A percentile compares a stretch with the other conserved stretches of the same genome.
Conservation (phyloP, 2,888 invertebrate genomes). For the Megamerina dolium region DNA sequence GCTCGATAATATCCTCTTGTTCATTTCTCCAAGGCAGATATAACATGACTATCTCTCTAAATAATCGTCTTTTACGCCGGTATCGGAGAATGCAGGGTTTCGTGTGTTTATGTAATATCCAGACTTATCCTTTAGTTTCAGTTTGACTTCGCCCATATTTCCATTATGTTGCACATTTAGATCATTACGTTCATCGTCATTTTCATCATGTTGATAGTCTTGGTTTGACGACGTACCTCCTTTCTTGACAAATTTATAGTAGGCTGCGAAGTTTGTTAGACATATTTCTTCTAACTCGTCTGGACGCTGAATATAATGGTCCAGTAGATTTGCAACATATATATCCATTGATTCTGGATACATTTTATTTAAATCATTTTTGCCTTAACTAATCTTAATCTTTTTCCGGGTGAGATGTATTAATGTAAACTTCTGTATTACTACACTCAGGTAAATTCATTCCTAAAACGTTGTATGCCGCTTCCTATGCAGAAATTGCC, state of each 20-base stretch:
- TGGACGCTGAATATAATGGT: slow-evolving; percentile 12
- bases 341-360: slow-evolving; percentile 8
- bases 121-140: too few species aligned
- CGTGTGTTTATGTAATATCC: too few species aligned
- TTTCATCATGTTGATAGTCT: too few species aligned
- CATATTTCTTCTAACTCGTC: slow-evolving; percentile 3
- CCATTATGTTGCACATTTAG: too few species aligned
- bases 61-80: too few species aligned
- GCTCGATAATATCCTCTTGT: too few species aligned
- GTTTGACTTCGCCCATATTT: too few species aligned
- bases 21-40: too few species aligned
- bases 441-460: slow-evolving; percentile 9
- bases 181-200: too few species aligned
- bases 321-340: slow-evolving; percentile 8
- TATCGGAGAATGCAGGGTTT: too few species aligned
- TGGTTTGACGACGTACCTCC: too few species aligned
- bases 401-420: slow-evolving; percentile 5
- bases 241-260: slow-evolving; percentile 4
- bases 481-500: slow-evolving; percentile 13
- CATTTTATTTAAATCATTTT: slow-evolving; percentile 9
- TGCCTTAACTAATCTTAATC: slow-evolving; percentile 8
- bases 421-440: slow-evolving; percentile 9
- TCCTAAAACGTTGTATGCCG: slow-evolving; percentile 11
- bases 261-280: slow-evolving; percentile 7
- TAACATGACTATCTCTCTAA: too few species aligned